Evolutionary conservation across 37 sponge, comb jelly and placozoan species (phyloP).

Genomic region (Diacarnus erythraeanus): DNA sequence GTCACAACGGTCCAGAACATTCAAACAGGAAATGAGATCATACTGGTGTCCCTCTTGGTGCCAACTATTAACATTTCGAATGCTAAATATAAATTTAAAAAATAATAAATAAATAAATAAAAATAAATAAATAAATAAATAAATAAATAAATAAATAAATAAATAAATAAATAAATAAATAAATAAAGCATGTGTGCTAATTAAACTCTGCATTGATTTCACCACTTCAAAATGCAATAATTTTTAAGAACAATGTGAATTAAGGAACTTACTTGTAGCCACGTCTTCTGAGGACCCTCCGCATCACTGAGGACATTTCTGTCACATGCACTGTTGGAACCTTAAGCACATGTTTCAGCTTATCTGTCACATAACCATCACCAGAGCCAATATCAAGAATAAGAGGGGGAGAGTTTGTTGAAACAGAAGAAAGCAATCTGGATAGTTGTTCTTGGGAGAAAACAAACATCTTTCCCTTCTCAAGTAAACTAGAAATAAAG

Average conservation of each 20-base stretch:
- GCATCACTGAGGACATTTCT: constrained; percentile 50
- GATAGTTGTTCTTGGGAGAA: constrained; percentile 49
- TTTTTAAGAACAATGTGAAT: neutral
- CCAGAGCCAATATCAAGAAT: constrained; percentile 79
- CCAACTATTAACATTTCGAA: constrained; percentile 48
- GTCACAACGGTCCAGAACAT: constrained; percentile 77
- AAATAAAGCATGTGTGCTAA: too few species aligned
- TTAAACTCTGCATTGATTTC: too few species aligned
- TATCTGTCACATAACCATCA: constrained; percentile 69
- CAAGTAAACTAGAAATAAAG: constrained; percentile 70
- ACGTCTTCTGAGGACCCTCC: constrained; percentile 34
- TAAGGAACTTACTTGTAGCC: constrained; percentile 45
- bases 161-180: too few species aligned
- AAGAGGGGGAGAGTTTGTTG: neutral
- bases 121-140: neutral
- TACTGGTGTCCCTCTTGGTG: constrained; percentile 4
- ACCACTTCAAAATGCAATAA: too few species aligned
- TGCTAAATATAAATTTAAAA: too few species aligned
- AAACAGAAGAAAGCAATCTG: neutral
- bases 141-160: neutral
- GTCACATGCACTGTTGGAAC: constrained; percentile 32
- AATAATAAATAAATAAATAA: neutral
- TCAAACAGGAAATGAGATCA: constrained; percentile 63
- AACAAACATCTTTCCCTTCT: constrained; percentile 63
- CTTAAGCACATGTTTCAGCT: constrained; percentile 5